phyloP scores from a whole-genome alignment of 1,140 invertebrate species.

The Phocides pigmalion region DNA sequence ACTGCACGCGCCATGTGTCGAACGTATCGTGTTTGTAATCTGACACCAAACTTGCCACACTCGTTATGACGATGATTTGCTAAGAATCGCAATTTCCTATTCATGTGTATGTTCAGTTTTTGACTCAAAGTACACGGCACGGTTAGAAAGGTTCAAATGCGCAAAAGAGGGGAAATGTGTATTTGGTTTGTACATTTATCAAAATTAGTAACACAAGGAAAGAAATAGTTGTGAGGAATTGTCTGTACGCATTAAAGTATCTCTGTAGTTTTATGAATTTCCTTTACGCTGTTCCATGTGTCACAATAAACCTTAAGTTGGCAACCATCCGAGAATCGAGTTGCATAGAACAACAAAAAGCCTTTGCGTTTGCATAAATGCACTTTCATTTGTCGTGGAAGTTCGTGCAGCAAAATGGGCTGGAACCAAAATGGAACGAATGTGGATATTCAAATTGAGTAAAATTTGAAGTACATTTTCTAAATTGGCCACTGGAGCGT shows the following conservation, averaged over 20 bases:
- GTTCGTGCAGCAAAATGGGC: slow-evolving; percentile 14
- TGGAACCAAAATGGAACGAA: slow-evolving; percentile 38
- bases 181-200: too few relatives aligned
- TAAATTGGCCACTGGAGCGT: slow-evolving; percentile 66
- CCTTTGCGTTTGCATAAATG: not conserved
- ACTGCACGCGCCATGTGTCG: slow-evolving; percentile 69
- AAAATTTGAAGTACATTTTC: slow-evolving; percentile 56
- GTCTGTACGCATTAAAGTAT: too few relatives aligned
- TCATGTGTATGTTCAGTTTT: not conserved
- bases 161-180: too few relatives aligned
- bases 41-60: slow-evolving; percentile 57
- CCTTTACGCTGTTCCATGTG: too few relatives aligned
- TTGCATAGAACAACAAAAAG: too few relatives aligned
- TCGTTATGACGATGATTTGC: slow-evolving; percentile 34
- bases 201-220: too few relatives aligned
- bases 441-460: slow-evolving; percentile 40
- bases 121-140: not conserved
- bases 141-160: too few relatives aligned
- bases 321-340: too few relatives aligned
- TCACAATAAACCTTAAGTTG: too few relatives aligned
- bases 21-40: slow-evolving; percentile 65
- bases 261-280: too few relatives aligned
- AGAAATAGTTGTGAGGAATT: too few relatives aligned
- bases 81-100: slow-evolving; percentile 33
- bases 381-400: not conserved